Evolutionary conservation across 2,797 vertebrate genomes (phyloP).

Genomic region (Emydoidea blandingii): DNA sequence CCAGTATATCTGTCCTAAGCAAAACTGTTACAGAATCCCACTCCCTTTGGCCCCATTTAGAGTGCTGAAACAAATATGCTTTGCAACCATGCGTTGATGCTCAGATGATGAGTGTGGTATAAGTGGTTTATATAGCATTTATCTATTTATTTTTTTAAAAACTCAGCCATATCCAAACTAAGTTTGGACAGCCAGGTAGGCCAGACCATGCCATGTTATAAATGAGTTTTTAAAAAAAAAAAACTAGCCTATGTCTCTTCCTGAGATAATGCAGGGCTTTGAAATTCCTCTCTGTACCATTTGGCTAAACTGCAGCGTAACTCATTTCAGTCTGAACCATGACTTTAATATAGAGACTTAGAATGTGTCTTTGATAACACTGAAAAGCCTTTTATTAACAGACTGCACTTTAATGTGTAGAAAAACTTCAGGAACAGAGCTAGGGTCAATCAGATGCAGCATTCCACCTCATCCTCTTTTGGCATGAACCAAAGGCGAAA

Average conservation of each 20-base stretch:
- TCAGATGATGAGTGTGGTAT: background rate
- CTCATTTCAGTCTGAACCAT: too few relatives aligned
- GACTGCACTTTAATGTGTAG: background rate
- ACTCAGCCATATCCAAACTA: background rate
- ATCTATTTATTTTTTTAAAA: too few relatives aligned
- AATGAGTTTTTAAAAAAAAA: background rate
- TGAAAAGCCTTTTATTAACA: background rate
- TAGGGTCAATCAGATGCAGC: background rate
- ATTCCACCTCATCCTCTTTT: background rate
- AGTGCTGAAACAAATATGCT: background rate
- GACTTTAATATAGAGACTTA: background rate
- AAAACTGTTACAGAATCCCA: background rate
- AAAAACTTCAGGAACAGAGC: background rate
- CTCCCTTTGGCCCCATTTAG: background rate
- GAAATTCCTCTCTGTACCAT: background rate
- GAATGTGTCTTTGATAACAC: background rate
- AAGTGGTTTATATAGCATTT: background rate
- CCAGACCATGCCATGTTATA: background rate
- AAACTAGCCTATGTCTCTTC: background rate
- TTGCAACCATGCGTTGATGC: background rate
- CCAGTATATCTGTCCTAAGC: background rate
- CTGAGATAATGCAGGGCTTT: background rate
- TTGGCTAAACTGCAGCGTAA: background rate
- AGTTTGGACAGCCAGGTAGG: background rate
- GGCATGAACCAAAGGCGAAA: background rate